Percentiles rank a stretch among this genome's conserved stretches.
phyloP scores from a whole-genome alignment of 2,113 vertebrate species.

The Antechinus stuartii region DNA sequence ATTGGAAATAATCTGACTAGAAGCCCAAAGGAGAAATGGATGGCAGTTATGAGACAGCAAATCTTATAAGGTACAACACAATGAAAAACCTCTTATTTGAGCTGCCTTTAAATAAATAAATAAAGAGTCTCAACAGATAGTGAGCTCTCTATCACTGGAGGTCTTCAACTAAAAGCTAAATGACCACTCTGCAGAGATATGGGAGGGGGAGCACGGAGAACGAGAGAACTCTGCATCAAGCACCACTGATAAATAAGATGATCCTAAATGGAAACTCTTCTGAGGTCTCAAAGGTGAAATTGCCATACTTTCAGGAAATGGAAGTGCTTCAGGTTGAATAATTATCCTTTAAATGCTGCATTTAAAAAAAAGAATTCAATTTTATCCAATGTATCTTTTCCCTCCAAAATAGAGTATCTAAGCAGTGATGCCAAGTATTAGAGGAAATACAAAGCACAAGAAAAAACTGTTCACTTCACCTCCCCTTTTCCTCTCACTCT shows the following conservation, averaged over 20 bases:
- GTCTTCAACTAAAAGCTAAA: background rate
- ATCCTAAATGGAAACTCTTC: background rate
- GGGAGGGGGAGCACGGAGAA: no score
- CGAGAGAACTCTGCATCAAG: background rate
- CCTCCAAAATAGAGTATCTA: background rate
- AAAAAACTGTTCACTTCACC: background rate
- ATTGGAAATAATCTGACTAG: background rate
- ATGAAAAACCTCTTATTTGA: background rate
- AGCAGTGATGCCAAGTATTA: background rate
- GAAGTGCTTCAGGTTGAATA: background rate
- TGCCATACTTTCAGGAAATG: background rate
- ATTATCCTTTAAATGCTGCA: background rate
- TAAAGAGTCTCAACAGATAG: background rate
- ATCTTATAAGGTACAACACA: background rate
- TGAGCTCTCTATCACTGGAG: background rate
- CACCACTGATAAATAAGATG: background rate
- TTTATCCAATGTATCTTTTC: background rate
- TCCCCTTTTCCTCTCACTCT: background rate
- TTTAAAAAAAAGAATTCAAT: background rate
- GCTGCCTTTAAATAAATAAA: background rate
- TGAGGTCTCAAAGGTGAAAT: background rate
- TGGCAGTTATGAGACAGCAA: background rate
- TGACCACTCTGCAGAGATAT: background rate
- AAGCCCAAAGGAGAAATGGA: background rate
- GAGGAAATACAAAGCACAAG: background rate